A percentile compares a stretch with the other conserved stretches of the same genome.
phyloP scores from a whole-genome alignment of 2,113 vertebrate genomes.

The Chiloscyllium plagiosum region DNA sequence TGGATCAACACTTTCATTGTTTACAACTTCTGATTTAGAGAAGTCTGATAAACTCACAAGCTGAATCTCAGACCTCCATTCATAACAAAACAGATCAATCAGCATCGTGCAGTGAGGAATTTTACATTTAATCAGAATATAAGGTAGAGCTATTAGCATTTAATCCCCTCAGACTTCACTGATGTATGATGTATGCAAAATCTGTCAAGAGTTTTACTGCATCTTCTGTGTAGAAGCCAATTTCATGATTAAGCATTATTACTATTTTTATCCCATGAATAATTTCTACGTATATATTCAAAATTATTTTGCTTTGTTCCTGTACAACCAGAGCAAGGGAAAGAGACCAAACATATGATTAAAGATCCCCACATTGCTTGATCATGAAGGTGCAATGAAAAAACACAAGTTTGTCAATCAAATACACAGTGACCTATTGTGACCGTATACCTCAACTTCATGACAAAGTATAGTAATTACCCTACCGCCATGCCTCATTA shows the following conservation, averaged over 20 bases:
- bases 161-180: background rate
- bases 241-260: constrained; percentile 29
- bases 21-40: no score
- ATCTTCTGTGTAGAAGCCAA: constrained; percentile 5
- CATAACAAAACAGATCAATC: background rate
- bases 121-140: constrained; percentile 20
- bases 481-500: background rate
- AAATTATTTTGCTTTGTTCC: background rate
- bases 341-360: background rate
- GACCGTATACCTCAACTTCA: background rate
- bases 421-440: background rate
- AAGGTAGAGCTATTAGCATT: constrained; percentile 2
- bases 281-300: background rate
- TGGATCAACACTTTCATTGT: background rate
- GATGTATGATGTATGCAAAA: constrained; percentile 7
- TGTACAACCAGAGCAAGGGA: background rate
- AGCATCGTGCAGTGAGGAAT: background rate
- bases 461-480: background rate
- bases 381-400: background rate
- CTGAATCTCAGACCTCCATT: background rate
- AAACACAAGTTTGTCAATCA: background rate
- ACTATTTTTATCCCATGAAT: constrained; percentile 21
- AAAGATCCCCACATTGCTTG: background rate
- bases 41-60: background rate
- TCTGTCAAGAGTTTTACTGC: constrained; percentile 29